Base-by-base conservation (phyloP, 2,113 vertebrate genomes). In the Nerophis lumbriciformis region DNA sequence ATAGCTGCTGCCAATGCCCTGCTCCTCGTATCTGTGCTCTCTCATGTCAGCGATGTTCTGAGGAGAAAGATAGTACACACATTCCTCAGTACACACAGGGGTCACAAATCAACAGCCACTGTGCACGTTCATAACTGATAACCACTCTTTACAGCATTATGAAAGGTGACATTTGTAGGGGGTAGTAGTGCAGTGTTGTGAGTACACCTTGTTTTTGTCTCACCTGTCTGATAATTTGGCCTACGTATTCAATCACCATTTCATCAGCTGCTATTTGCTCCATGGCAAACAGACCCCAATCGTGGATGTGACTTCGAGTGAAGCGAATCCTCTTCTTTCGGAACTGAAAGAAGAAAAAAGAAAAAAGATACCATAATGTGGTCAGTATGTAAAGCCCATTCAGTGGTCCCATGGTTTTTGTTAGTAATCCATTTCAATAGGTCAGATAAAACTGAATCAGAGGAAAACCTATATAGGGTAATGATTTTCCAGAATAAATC, bases 231-330 rank as follows among this genome's bases (percentile, higher is more conserved):
- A 98, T 95, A 80, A 93, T 93, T 86, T 99, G 94, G 12, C 97
- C 97, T 71, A 98, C 97, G 0, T 98, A 99, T 59, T 99, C 97
- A 0, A 98, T 98, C 81, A 99, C 95, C 97, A 99, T 97, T 85
- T 99, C 97, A 4, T 99, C 96, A 1, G 95, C 95, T 5, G 93
- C 93, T 12, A 98, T 98, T 10, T 95, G 95, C 83, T 99, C 97
- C 94, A 96, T 93, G 11, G 97, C 96, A 52, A 99, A 99, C 83
- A 99, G 91, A 52, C 97, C 97, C 97, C 97, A 99, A 86, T 98
- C 95, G 0, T 99, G 97, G 71, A 99, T 99, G 90, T 93, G 93
- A 87, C 97, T 99, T 81, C 93, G 94, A 71, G 92, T 92, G 88
- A 98, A 99, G 52, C 93, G 88, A 73, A 98, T 91, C 75, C 93